Base-by-base conservation (phyloP, 2,888 invertebrate genomes). In the Latheticus oryzae region DNA sequence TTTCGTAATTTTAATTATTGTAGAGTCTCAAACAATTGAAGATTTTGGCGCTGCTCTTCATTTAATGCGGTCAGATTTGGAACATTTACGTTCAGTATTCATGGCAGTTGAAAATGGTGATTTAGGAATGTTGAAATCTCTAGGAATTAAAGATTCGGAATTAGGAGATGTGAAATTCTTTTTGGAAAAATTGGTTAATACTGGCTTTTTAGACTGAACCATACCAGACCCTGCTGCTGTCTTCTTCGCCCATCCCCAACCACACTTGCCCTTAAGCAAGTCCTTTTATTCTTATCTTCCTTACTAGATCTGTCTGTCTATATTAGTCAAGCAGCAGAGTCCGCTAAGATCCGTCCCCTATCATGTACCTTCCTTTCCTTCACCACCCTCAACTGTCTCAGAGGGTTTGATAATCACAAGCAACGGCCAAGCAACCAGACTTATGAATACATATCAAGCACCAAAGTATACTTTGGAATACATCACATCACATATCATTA, bases 21-120 rank as follows among this genome's bases (percentile, higher is more conserved):
- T 85, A 91, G 95, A 95, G 82, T 95, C 95, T 12, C 95, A 95
- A 81, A 95, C 95, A 17, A 93, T 95, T 76, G 95, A 95, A 79
- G 95, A 95, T 79, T 95, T 95, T 76, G 93, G 92, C 23, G 91
- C 91, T n/a, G 91, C 91, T 9, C 80, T 93, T 32, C 91, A 92
- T 73, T 80, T 93, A 76, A 89, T 87, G 89, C 84, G 94, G 64
- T 89, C 93, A 3, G 95, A 95, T 75, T 80, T 95, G 76, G 95
- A 95, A 75, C 95, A 95, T 75, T 84, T 96, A 60, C 90, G 95
- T 77, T 93, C 93, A 1, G 95, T 96, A 17, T 95, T 96, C 80
- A 93, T 95, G 89, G 95, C 95, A 5, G 95, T 95, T 19, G 95
- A 95, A 78, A 95, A 95, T 76, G 95, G 95, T 7, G 95, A 96